phyloP scores from a whole-genome alignment of 2,888 invertebrate genomes.

The Drosophila lacicola region DNA sequence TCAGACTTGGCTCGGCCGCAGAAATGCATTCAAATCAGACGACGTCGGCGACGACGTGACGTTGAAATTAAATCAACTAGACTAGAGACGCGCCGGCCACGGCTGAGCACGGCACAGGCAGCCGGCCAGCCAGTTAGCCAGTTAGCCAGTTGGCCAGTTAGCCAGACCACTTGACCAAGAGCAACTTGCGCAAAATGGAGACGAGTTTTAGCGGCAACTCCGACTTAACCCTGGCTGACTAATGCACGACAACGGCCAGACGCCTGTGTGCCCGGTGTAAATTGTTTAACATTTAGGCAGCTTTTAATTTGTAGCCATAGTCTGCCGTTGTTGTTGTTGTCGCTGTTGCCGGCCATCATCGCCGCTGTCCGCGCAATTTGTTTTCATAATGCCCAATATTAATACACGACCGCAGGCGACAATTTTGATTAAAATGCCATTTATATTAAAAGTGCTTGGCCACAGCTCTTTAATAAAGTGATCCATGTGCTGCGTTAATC shows the following conservation, averaged over 20 bases:
- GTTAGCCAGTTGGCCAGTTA: slow-evolving; percentile 29
- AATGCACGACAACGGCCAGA: slow-evolving; percentile 50
- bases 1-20: slow-evolving; percentile 59
- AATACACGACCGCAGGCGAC: slow-evolving; percentile 69
- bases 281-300: slow-evolving; percentile 80
- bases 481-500: slow-evolving; percentile 53
- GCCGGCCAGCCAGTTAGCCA: slow-evolving; percentile 15
- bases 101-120: slow-evolving; percentile 2
- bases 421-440: slow-evolving; percentile 80
- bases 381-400: slow-evolving; percentile 72
- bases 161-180: slow-evolving; percentile 70
- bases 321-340: slow-evolving; percentile 9
- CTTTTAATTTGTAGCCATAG: slow-evolving; percentile 63
- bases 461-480: slow-evolving; percentile 58
- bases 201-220: slow-evolving; percentile 51
- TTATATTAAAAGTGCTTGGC: slow-evolving; percentile 40
- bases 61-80: slow-evolving; percentile 82
- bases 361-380: slow-evolving; percentile 69
- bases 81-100: slow-evolving; percentile 63
- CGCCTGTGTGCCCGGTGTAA: slow-evolving; percentile 61
- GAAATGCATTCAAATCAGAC: slow-evolving; percentile 66
- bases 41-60: slow-evolving; percentile 70
- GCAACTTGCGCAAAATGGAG: slow-evolving; percentile 35
- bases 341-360: slow-evolving; percentile 58
- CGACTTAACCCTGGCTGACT: slow-evolving; percentile 61